phyloP scores from a whole-genome alignment of 2,888 invertebrate genomes.

The Anodontia alba region DNA sequence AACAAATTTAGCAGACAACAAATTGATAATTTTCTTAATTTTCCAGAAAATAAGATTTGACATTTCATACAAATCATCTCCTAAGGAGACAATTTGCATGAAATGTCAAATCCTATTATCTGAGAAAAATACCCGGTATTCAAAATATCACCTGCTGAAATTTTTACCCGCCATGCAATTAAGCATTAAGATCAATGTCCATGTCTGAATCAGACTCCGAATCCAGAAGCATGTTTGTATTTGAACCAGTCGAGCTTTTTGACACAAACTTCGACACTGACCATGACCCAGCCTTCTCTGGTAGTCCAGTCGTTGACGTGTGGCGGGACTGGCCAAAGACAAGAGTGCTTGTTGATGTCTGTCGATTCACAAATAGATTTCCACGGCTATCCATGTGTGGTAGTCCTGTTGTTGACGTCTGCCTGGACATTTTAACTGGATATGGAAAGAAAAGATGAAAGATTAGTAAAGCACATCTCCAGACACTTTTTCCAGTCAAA shows the following conservation, averaged over 20 bases:
- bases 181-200: neutral
- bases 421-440: constrained; percentile 39
- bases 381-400: neutral
- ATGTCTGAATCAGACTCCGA: constrained; percentile 7
- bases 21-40: too few species aligned
- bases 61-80: too few species aligned
- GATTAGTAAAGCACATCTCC: too few species aligned
- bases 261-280: neutral
- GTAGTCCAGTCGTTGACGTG: constrained; percentile 41
- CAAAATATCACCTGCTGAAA: too few species aligned
- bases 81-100: too few species aligned
- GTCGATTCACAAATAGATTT: neutral
- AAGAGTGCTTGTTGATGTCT: neutral
- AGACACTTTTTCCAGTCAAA: too few species aligned
- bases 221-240: neutral
- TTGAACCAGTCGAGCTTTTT: neutral
- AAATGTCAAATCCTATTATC: too few species aligned
- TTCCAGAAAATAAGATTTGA: too few species aligned
- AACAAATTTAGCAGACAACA: too few species aligned
- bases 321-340: constrained; percentile 13
- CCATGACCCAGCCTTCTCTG: neutral
- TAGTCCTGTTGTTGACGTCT: constrained; percentile 50
- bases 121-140: too few species aligned
- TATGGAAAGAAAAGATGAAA: too few species aligned
- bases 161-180: too few species aligned